Evolutionary conservation across 2,797 vertebrate genomes (phyloP), one percentile per base, ranked within the genome.

Genomic region (Peromyscus attwateri): DNA sequence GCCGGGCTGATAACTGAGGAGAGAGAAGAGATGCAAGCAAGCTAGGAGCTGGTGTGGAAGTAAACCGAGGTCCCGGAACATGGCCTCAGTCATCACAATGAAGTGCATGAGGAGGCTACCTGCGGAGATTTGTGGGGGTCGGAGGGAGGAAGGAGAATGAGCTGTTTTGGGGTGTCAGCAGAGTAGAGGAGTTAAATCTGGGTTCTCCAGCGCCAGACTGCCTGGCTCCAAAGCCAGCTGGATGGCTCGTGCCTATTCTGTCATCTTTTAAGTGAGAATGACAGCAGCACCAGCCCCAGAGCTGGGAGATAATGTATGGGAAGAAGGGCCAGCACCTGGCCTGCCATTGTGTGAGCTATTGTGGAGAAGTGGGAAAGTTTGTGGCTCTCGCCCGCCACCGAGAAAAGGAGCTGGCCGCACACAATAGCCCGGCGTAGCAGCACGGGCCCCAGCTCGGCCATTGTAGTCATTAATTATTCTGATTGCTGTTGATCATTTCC

Each of bases 401-500:
- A 95, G 91, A 77, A 94, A 93, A 46, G 91, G 49, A 81, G 85
- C 91, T 9, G 66, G 95, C 92, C 89, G 40, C 87, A 92, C 60
- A 84, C 92, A 84, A 93, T 81, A 27, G 92, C 17, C 80, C 95
- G 84, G 76, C 8, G 21, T 23, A 66, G 60, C 29, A 6, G 87
- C 29, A 68, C 23, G 23, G 23, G 55, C 25, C 87, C 92, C 87
- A 77, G 91, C 43, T 21, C 77, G 88, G 91, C 91, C 94, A 95
- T 68, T 95, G 95, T 93, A 66, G 91, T 95, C 90, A 96, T 95
- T 97, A 93, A 96, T 98, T 95, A 96, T 91, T 92, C 84, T 95
- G 96, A 97, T 97, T 94, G 96, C 97, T 82, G 82, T 87, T 96
- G 97, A 97, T 97, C 94, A 87, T 68, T 95, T 93, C 97, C 97